Base-by-base conservation (phyloP, 1,140 invertebrate species). In the Himalopsyche phryganea region DNA sequence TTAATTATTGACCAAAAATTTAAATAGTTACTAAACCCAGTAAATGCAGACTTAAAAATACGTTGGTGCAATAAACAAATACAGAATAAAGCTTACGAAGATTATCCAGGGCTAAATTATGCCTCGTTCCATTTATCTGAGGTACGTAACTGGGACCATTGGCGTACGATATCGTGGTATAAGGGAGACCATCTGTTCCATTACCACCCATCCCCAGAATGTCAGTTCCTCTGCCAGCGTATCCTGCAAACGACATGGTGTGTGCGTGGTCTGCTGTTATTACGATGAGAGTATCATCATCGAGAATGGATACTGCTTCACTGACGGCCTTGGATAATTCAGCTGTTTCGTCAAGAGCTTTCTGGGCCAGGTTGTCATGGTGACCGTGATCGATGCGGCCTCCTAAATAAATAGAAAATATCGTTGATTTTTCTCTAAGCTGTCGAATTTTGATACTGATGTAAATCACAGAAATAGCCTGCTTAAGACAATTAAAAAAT, bases 301-400 rank as follows among this genome's bases (percentile, higher is more conserved):
- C 67, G 1, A 83, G 78, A 65, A 85, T 65, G 20, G 78, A 67
- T 0, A 73, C 60, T 0, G 82, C 84, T 13, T 60, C 66, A 42
- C 69, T 63, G 9, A 88, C 75, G 0, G 85, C 84, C 53, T 79
- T 75, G 2, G 79, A 77, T 54, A 88, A 71, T 65, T 85, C 80
- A 0, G 83, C 70, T 0, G 83, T 81, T 63, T 85, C 83, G 52
- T 80, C 76, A 1, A 92, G 65, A 0, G 91, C 88, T 20, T 85
- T 71, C 47, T 81, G 74, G 1, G 86, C 89, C 53, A 79, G 78
- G 65, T 85, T 89, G 1, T 81, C 73, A 67, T 94, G 92, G 70
- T 94, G 90, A 0, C 85, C 91, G 49, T 88, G 81, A 68, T 95
- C 92, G 23, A 95, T 94, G 51, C 83, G 83, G 0, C 87, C 87